Percentiles rank a stretch among this genome's conserved stretches.
phyloP scores from a whole-genome alignment of 2,888 invertebrate species.

The Antitype chi region DNA sequence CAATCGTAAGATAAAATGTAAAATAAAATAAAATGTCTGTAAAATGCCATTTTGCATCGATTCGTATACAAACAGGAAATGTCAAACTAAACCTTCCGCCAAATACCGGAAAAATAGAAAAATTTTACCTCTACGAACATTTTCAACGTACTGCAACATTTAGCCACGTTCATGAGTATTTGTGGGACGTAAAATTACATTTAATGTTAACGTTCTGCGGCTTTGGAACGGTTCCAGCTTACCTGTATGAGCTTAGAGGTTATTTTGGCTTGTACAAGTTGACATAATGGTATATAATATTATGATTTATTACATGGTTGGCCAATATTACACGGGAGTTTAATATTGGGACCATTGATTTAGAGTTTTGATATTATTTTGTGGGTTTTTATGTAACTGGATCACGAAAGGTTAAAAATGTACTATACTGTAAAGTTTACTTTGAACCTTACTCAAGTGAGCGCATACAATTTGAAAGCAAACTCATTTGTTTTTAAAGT shows the following conservation, averaged over 20 bases:
- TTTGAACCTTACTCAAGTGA: background rate
- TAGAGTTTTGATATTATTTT: constrained; percentile 10
- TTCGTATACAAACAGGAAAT: background rate
- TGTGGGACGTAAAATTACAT: constrained; percentile 50
- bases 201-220: constrained; percentile 37
- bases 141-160: constrained; percentile 30
- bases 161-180: constrained; percentile 41
- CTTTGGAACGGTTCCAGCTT: constrained; percentile 46
- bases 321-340: constrained; percentile 14
- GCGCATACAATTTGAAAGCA: background rate
- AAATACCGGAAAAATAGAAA: background rate
- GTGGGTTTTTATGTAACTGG: background rate
- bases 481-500: background rate
- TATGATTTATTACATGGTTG: constrained; percentile 29
- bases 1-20: no score
- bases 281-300: constrained; percentile 20
- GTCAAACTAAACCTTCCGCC: background rate
- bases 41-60: no score
- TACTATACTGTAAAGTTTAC: background rate
- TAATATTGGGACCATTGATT: constrained; percentile 26
- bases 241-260: constrained; percentile 39
- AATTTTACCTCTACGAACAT: constrained; percentile 12
- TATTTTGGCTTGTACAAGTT: constrained; percentile 21
- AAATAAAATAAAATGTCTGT: no score
- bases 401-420: background rate